These are phyloP conservation scores for Coilia nasus DNA, from an alignment of 2,797 vertebrate species.

Conservation along the genomic window DNA sequence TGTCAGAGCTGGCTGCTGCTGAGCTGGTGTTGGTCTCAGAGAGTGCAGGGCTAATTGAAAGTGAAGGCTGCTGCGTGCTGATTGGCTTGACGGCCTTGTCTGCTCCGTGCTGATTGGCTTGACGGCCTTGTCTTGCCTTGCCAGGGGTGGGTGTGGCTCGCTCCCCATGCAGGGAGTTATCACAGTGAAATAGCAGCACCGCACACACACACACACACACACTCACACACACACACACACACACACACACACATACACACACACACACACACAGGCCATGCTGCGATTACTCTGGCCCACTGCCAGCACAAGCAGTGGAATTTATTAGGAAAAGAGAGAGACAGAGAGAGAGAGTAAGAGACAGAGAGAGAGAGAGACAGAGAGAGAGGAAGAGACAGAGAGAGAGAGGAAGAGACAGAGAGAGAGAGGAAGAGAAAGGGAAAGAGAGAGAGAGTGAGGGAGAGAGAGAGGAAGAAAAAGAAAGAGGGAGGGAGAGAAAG, in stretches of 20 bases:
- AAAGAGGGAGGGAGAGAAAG: no score
- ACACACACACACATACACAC: no score
- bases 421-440: no score
- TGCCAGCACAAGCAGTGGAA: conserved; percentile 72
- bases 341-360: conserved; percentile 45
- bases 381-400: no score
- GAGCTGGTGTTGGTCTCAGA: conserved; percentile 69
- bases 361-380: no score
- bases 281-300: conserved; percentile 68
- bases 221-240: no score
- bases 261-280: conserved; percentile 62
- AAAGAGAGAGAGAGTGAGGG: neutral
- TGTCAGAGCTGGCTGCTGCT: no score
- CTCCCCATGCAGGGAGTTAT: conserved; percentile 74
- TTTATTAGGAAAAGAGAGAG: conserved; percentile 62
- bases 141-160: conserved; percentile 75
- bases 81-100: conserved; percentile 74
- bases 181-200: conserved; percentile 70
- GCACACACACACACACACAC: no score
- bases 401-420: no score
- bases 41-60: conserved; percentile 80
- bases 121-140: conserved; percentile 75
- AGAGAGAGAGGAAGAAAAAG: neutral
- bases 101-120: conserved; percentile 74
- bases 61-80: conserved; percentile 76